Conservation (phyloP, 2,113 vertebrate genomes). For the Zosterops japonicus region DNA sequence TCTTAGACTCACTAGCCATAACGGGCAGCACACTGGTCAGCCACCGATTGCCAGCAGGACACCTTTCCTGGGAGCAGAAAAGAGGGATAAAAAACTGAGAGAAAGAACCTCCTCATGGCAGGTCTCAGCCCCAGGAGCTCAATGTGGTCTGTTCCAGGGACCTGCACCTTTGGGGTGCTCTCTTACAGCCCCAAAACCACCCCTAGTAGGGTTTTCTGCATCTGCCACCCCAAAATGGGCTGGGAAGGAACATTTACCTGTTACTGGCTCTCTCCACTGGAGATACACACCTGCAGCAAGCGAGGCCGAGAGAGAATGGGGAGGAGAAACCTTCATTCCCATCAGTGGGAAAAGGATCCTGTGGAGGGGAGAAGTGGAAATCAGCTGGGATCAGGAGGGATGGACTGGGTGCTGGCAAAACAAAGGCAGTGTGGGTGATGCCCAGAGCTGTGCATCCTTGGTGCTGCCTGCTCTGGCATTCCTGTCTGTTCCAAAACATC, state of each 20-base stretch:
- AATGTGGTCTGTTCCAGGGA: background rate
- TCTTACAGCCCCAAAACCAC: background rate
- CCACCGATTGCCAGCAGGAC: accelerated
- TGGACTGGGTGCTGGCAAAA: background rate
- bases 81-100: background rate
- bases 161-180: background rate
- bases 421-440: background rate
- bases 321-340: conserved; percentile 18
- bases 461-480: background rate
- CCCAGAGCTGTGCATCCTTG: too few relatives aligned
- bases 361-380: background rate
- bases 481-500: background rate
- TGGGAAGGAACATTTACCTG: background rate
- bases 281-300: background rate
- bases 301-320: accelerated
- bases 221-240: too few relatives aligned
- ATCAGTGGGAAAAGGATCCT: background rate
- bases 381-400: background rate
- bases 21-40: background rate
- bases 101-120: accelerated
- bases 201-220: accelerated
- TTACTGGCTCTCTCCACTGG: background rate
- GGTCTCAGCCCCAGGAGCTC: background rate
- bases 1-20: conserved; percentile 22
- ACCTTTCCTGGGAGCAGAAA: background rate